Conservation (phyloP, 2,113 vertebrate genomes). For the Gasterosteus nipponicus region DNA sequence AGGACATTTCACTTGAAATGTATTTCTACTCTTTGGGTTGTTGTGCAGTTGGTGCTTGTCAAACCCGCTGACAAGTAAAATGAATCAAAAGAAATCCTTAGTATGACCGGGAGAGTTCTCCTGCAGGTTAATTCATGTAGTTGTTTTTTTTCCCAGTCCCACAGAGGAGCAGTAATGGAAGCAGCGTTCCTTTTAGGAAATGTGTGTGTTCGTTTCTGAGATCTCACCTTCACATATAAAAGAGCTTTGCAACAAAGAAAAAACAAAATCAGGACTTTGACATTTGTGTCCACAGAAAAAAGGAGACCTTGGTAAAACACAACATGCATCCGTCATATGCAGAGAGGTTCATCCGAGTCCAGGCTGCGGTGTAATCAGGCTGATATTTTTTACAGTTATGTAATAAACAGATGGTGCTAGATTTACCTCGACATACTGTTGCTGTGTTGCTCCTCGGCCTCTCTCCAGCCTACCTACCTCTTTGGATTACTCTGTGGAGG, state of each 20-base stretch:
- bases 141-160: background rate
- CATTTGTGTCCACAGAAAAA: constrained; percentile 12
- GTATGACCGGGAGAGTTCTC: background rate
- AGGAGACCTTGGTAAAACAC: background rate
- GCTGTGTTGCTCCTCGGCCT: constrained; percentile 32
- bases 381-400: constrained; percentile 39
- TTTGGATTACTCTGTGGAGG: constrained; percentile 46
- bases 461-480: constrained; percentile 24
- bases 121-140: background rate
- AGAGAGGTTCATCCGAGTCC: constrained; percentile 16
- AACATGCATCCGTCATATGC: background rate
- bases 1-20: background rate
- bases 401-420: constrained; percentile 52
- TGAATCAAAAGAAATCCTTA: background rate
- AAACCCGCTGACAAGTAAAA: background rate
- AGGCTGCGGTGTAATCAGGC: constrained; percentile 20
- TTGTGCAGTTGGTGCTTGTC: background rate
- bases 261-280: constrained; percentile 14
- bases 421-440: constrained; percentile 35
- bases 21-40: background rate
- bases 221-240: background rate
- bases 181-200: background rate
- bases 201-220: background rate
- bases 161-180: background rate
- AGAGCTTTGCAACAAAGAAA: background rate